These are phyloP conservation scores for Callospermophilus lateralis DNA, from an alignment of 2,113 vertebrate species.

Conservation along the genomic window DNA sequence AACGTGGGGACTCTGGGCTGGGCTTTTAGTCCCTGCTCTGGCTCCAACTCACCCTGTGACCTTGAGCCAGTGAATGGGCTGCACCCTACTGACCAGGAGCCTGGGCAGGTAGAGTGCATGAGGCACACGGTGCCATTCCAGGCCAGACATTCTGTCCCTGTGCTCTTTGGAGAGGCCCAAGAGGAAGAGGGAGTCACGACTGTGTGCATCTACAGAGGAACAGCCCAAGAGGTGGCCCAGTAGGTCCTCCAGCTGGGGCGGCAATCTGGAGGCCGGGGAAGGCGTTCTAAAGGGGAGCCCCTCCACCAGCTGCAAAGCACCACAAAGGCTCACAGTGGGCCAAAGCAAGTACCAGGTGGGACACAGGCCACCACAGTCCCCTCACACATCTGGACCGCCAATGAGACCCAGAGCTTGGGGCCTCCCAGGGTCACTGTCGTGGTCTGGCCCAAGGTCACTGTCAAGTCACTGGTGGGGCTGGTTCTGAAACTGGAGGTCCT, in stretches of 20 bases:
- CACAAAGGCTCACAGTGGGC: background rate
- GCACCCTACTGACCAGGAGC: background rate
- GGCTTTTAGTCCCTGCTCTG: background rate
- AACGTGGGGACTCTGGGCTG: background rate
- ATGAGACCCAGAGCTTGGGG: background rate
- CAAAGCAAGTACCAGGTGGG: background rate
- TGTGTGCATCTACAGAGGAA: background rate
- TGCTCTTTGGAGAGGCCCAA: background rate
- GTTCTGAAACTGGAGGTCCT: slow-evolving; percentile 14
- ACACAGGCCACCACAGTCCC: background rate
- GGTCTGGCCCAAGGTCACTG: slow-evolving; percentile 48
- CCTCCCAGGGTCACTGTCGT: background rate
- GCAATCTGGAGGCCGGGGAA: background rate
- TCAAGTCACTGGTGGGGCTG: background rate
- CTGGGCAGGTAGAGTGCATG: background rate
- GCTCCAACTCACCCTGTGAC: background rate
- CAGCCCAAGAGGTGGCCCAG: background rate
- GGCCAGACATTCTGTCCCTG: background rate
- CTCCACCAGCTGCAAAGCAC: background rate
- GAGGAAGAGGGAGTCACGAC: background rate
- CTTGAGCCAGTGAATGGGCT: background rate
- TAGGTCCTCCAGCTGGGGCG: background rate
- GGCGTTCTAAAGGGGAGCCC: background rate
- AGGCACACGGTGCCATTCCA: background rate
- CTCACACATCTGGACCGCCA: background rate